Percentiles rank a stretch among this genome's conserved stretches.
Evolutionary conservation across 2,797 vertebrate genomes (phyloP).

Genomic region (Graptemys geographica): DNA sequence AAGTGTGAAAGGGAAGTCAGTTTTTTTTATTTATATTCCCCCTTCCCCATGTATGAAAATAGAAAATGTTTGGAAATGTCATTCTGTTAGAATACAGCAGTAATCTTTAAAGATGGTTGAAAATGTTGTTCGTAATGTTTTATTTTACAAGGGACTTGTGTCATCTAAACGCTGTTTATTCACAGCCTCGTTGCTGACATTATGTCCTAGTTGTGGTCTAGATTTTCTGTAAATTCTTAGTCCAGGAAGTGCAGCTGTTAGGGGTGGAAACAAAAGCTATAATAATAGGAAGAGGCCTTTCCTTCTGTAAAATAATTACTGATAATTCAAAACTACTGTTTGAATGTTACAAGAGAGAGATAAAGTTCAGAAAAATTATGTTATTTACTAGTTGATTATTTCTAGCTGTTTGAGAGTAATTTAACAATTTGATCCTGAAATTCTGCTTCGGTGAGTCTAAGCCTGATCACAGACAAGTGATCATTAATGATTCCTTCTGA

Average conservation of each 20-base stretch:
- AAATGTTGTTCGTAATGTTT: neutral
- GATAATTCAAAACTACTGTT: neutral
- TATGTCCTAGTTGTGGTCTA: neutral
- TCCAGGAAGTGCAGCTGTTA: neutral
- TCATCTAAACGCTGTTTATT: neutral
- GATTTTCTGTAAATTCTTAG: neutral
- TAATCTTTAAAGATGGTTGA: neutral
- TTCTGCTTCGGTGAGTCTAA: constrained; percentile 3
- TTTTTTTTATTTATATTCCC: neutral
- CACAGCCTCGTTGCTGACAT: neutral
- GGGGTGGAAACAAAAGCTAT: neutral
- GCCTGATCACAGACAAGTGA: neutral
- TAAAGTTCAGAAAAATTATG: neutral
- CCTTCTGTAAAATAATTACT: neutral
- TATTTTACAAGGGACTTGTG: neutral
- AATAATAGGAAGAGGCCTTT: neutral
- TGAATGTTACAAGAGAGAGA: neutral
- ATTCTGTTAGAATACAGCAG: neutral
- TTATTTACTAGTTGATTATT: neutral
- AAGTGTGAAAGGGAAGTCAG: neutral
- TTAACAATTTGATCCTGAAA: constrained; percentile 23
- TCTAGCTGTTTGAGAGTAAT: neutral
- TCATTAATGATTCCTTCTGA: constrained; percentile 31
- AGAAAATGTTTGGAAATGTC: neutral
- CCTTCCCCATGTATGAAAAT: neutral